Evolutionary conservation across 2,888 invertebrate genomes (phyloP).

Genomic region (Cantharis lateralis): DNA sequence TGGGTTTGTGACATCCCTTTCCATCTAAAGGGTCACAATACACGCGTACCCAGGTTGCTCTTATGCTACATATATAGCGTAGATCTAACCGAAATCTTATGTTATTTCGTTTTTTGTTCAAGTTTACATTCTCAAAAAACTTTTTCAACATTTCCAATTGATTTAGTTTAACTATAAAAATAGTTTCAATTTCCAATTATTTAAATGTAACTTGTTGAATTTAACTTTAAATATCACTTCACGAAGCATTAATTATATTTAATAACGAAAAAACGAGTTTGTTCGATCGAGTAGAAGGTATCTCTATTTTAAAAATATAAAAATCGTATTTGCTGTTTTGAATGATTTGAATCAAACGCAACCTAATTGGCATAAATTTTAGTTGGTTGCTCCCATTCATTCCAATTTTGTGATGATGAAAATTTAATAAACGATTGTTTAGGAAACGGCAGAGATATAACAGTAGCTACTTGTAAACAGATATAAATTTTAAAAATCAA

Average conservation of each 20-base stretch:
- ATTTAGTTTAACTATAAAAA: constrained; percentile 12
- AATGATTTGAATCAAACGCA: neutral
- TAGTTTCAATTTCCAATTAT: neutral
- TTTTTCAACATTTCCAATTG: constrained; percentile 10
- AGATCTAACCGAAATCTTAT: constrained; percentile 21
- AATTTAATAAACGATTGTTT: neutral
- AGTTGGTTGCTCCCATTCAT: neutral
- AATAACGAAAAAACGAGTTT: neutral
- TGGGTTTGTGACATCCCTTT: constrained; percentile 44
- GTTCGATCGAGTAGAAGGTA: neutral
- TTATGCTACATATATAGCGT: constrained; percentile 21
- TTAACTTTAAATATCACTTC: neutral
- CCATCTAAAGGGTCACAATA: constrained; percentile 31
- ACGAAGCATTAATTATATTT: neutral
- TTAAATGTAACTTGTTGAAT: neutral
- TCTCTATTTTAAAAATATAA: neutral
- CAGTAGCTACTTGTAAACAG: neutral
- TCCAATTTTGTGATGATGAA: neutral
- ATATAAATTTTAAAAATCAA: neutral
- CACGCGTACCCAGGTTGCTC: constrained; percentile 26
- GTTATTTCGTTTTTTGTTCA: constrained; percentile 22
- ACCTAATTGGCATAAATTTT: neutral
- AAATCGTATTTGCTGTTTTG: neutral
- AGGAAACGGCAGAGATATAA: neutral
- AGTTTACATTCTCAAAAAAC: constrained; percentile 10